phyloP scores from a whole-genome alignment of 2,113 vertebrate species.

The Rhynchopsitta pachyrhyncha region DNA sequence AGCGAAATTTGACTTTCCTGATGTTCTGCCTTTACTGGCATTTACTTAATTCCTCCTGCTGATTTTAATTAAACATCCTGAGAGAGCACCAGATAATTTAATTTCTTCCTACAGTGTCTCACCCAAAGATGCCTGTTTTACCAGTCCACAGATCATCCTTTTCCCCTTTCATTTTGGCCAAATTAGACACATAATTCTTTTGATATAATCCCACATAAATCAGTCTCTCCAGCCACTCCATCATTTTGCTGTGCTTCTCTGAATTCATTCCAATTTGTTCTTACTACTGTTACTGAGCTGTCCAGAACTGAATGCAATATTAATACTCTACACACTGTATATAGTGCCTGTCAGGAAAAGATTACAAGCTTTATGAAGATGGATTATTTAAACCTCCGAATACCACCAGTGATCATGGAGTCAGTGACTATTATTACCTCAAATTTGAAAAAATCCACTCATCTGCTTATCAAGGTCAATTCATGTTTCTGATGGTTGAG shows the following conservation, averaged over 20 bases:
- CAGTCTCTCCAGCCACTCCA: constrained; percentile 2
- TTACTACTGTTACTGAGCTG: constrained; percentile 28
- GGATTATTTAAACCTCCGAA: constrained; percentile 36
- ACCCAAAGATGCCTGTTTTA: neutral
- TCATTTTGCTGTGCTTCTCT: constrained; percentile 33
- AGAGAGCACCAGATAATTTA: neutral
- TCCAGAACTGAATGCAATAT: constrained; percentile 41
- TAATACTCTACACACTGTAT: constrained; percentile 31
- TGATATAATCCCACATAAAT: neutral
- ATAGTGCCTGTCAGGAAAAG: constrained; percentile 33
- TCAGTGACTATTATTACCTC: neutral
- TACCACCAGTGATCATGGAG: neutral
- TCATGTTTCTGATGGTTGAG: constrained; percentile 44
- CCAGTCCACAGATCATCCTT: neutral
- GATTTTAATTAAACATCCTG: neutral
- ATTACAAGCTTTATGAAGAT: constrained; percentile 45
- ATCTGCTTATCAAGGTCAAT: constrained; percentile 52
- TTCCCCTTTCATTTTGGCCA: neutral
- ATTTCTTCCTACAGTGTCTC: neutral
- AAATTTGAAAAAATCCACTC: constrained; percentile 50
- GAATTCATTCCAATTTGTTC: constrained; percentile 51
- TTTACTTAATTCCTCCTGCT: neutral
- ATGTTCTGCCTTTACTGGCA: neutral
- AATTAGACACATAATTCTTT: neutral
- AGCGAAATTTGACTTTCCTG: neutral